Conservation (phyloP, 2,113 vertebrate species). For the Pluvianellus socialis region DNA sequence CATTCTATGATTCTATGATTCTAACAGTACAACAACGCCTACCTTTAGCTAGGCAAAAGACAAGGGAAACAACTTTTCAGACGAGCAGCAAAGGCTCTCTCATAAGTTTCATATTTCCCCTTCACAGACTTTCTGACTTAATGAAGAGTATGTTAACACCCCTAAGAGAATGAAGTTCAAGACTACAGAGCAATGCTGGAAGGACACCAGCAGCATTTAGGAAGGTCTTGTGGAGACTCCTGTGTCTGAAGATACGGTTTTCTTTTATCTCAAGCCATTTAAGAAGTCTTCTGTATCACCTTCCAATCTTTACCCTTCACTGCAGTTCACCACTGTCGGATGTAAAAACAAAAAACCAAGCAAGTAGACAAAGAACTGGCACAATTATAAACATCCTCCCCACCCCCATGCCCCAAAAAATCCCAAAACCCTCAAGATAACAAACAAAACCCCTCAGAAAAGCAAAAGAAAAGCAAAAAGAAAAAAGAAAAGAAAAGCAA, state of each 20-base stretch:
- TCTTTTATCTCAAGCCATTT: neutral
- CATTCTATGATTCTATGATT: too few relatives aligned
- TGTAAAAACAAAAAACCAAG: neutral
- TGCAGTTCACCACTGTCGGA: neutral
- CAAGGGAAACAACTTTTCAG: neutral
- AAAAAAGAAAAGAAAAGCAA: too few relatives aligned
- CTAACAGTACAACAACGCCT: neutral
- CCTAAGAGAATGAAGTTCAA: neutral
- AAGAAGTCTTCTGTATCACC: neutral
- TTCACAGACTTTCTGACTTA: neutral
- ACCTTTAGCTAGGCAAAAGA: neutral
- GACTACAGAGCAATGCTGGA: neutral
- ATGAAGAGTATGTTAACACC: neutral
- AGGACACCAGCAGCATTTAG: neutral
- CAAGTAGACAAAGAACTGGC: neutral
- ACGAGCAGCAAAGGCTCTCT: neutral
- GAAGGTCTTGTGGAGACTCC: neutral
- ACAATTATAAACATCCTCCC: neutral
- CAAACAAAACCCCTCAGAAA: too few relatives aligned
- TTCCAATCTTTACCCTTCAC: neutral
- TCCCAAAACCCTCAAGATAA: neutral
- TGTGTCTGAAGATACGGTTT: neutral
- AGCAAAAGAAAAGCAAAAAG: too few relatives aligned
- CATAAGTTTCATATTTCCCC: neutral
- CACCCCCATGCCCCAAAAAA: accelerated